These are phyloP conservation scores for Gymnodraco acuticeps DNA, from an alignment of 2,797 vertebrate species.

Conservation along the genomic window DNA sequence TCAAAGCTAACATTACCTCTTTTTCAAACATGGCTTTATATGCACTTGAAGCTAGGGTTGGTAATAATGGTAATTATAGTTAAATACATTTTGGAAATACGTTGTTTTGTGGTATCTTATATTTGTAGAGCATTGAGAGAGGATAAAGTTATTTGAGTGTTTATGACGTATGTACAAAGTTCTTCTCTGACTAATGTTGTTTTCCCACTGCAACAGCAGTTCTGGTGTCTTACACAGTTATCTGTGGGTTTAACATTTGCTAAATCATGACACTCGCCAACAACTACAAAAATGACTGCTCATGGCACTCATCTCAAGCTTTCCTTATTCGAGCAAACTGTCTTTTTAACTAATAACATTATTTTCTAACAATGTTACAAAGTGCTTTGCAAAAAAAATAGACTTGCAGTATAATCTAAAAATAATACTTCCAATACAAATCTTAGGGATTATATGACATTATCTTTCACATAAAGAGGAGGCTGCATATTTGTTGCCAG, in stretches of 20 bases:
- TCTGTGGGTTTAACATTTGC: background rate
- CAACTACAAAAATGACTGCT: background rate
- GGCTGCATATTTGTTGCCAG: background rate
- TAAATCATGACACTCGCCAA: background rate
- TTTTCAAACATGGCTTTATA: background rate
- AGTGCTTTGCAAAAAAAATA: background rate
- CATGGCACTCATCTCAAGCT: background rate
- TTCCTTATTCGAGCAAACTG: background rate
- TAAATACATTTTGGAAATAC: background rate
- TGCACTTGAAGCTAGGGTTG: too few species aligned
- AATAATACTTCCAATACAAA: background rate
- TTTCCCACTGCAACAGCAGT: background rate
- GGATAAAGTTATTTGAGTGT: background rate
- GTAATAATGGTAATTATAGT: too few species aligned
- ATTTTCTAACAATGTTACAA: background rate
- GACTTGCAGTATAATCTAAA: background rate
- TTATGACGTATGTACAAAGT: background rate
- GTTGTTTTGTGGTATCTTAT: conserved; percentile 1
- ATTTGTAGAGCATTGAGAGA: background rate
- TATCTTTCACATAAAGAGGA: background rate
- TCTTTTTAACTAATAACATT: background rate
- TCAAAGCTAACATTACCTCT: background rate
- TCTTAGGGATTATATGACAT: background rate
- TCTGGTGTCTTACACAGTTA: background rate
- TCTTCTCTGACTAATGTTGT: background rate